Base-by-base conservation (phyloP, 1,140 invertebrate species). In the Xylocopa sonorina region DNA sequence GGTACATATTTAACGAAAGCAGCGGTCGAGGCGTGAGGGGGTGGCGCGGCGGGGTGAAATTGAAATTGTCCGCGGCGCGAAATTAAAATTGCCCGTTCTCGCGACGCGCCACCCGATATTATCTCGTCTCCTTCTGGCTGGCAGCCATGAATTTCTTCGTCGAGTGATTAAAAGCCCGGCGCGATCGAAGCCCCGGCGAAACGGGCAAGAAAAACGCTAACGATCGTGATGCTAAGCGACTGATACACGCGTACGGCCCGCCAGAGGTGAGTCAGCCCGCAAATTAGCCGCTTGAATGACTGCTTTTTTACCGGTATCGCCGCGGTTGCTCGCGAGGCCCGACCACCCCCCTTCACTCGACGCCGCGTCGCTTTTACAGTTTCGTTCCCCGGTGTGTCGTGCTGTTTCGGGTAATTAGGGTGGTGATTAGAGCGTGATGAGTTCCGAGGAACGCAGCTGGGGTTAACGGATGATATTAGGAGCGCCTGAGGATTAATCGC, bases 21-120 rank as follows among this genome's bases (percentile, higher is more conserved):
- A n/a, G n/a, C n/a, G n/a, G n/a, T n/a, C n/a, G n/a, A n/a, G n/a
- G n/a, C n/a, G n/a, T n/a, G n/a, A n/a, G n/a, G n/a, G n/a, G n/a
- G n/a, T n/a, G n/a, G n/a, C n/a, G n/a, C n/a, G n/a, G n/a, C n/a
- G n/a, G 57, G 29, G 27, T 51, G 66, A 62, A 62, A 78, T 78
- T 78, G 67, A 78, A 78, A 71, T 72, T 69, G 57, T 71, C 55
- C 46, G 32, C 27, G 46, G 46, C 32, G 34, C 62, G 64, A 57
- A 82, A 84, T 84, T 83, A 75, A 84, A 84, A 83, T 68, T 50
- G 66, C 69, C 48, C 43, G 51, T 71, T 80, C 58, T 53, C 63
- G 29, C 48, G 14, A 46, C 29, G 38, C 3, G 48, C 14, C 43
- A n/a, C 50, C 48, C 62, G 71, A 81, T 78, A 73, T 82, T 75